phyloP scores from a whole-genome alignment of 2,113 vertebrate genomes.

The Thalassarche chlororhynchos region DNA sequence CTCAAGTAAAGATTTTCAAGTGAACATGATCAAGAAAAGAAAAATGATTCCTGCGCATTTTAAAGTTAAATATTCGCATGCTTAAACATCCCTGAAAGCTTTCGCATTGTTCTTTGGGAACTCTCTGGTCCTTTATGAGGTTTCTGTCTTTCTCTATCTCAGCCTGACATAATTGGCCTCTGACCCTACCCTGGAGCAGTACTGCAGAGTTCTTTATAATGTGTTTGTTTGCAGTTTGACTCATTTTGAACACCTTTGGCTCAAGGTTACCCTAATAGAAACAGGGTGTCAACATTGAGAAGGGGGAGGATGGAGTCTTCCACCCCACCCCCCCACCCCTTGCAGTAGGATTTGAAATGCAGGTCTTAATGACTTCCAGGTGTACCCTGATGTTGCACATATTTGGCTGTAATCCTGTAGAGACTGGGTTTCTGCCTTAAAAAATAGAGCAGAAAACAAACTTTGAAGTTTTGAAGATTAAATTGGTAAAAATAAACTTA shows the following conservation, averaged over 20 bases:
- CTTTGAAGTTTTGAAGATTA: slow-evolving; percentile 71
- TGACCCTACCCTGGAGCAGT: slow-evolving; percentile 35
- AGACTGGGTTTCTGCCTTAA: slow-evolving; percentile 67
- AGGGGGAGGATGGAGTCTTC: slow-evolving; percentile 20
- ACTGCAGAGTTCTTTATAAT: slow-evolving; percentile 41
- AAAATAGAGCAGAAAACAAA: slow-evolving; percentile 64
- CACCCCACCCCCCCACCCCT: not conserved
- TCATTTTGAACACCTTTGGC: slow-evolving; percentile 68
- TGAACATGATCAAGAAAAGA: not conserved
- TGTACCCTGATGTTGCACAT: slow-evolving; percentile 55
- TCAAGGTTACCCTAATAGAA: slow-evolving; percentile 63
- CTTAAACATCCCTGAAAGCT: not conserved
- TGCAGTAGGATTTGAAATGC: slow-evolving; percentile 55
- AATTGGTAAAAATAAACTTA: slow-evolving; percentile 68
- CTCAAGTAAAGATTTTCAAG: not conserved
- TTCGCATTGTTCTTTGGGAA: not conserved
- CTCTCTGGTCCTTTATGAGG: not conserved
- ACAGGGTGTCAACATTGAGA: slow-evolving; percentile 25
- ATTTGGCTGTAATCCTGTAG: slow-evolving; percentile 52
- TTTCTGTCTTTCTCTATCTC: slow-evolving; percentile 27
- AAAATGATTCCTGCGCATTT: not conserved
- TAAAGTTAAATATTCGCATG: not conserved
- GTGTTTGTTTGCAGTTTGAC: slow-evolving; percentile 64
- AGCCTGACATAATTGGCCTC: slow-evolving; percentile 28
- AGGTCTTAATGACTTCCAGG: slow-evolving; percentile 76